A percentile compares a stretch with the other conserved stretches of the same genome.
Evolutionary conservation across 2,888 invertebrate species (phyloP).

Genomic region (Aphodius granarius): DNA sequence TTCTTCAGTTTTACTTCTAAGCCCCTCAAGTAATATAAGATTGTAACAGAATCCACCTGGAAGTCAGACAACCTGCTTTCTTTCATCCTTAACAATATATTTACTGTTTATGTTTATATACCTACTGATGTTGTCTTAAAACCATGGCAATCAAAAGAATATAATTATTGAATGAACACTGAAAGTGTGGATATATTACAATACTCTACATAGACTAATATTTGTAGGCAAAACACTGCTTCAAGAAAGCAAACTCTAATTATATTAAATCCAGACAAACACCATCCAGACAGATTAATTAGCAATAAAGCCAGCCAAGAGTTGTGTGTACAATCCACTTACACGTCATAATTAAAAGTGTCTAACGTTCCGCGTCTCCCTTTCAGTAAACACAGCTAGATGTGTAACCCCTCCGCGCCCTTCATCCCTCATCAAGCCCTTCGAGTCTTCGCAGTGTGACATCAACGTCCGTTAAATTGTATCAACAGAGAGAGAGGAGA

Average conservation of each 20-base stretch:
- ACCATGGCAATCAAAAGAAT: too few relatives aligned
- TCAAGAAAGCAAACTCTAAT: not conserved
- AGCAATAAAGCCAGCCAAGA: constrained; percentile 36
- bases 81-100: too few relatives aligned
- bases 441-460: constrained; percentile 10
- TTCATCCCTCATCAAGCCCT: not conserved
- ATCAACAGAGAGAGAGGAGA: constrained; percentile 32
- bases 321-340: constrained; percentile 44
- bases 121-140: too few relatives aligned
- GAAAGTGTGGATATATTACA: too few relatives aligned
- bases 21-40: too few relatives aligned
- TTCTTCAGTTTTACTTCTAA: too few relatives aligned
- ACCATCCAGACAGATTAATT: constrained; percentile 33
- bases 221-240: not conserved
- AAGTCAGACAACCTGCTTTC: too few relatives aligned
- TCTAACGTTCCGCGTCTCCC: constrained; percentile 43
- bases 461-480: constrained; percentile 33
- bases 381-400: constrained; percentile 41
- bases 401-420: not conserved
- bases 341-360: constrained; percentile 48
- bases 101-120: too few relatives aligned
- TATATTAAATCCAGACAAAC: constrained; percentile 4
- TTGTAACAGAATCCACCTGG: too few relatives aligned
- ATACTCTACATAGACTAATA: too few relatives aligned
- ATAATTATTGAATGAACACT: too few relatives aligned